A percentile compares a stretch with the other conserved stretches of the same genome.
Conservation (phyloP, 1,140 invertebrate species). For the Drosophila trapezifrons region DNA sequence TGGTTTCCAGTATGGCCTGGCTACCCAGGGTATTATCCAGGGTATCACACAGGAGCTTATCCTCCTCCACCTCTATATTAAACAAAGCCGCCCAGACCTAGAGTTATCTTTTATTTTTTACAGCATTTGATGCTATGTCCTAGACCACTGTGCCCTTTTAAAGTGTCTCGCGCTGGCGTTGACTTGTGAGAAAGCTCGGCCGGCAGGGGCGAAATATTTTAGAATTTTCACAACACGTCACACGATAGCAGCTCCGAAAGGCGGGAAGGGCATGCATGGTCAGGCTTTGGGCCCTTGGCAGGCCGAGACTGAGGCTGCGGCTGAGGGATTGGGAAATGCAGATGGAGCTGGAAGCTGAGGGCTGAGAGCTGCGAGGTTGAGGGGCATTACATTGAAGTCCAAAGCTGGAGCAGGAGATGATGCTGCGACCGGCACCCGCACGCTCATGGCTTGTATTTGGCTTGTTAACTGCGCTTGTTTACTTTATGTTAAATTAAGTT, state of each 20-base stretch:
- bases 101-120: no score
- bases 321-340: slow-evolving; percentile 42
- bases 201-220: slow-evolving; percentile 68
- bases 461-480: slow-evolving; percentile 83
- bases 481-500: slow-evolving; percentile 84
- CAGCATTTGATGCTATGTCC: neutral
- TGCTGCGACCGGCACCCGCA: slow-evolving; percentile 64
- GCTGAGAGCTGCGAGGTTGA: neutral
- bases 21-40: no score
- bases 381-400: neutral
- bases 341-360: slow-evolving; percentile 13
- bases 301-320: slow-evolving; percentile 10
- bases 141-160: slow-evolving; percentile 45
- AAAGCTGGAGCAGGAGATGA: slow-evolving; percentile 27
- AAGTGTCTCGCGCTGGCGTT: slow-evolving; percentile 75
- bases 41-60: no score
- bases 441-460: slow-evolving; percentile 80
- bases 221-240: slow-evolving; percentile 78
- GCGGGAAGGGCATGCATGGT: slow-evolving; percentile 28
- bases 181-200: slow-evolving; percentile 72
- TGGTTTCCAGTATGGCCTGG: no score
- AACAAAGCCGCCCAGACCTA: no score
- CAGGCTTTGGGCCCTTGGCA: slow-evolving; percentile 41
- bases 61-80: no score
- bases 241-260: slow-evolving; percentile 51